Percentiles rank a stretch among this genome's conserved stretches.
These are phyloP conservation scores for Gavialis gangeticus DNA, from an alignment of 2,113 vertebrate species.

Conservation along the genomic window DNA sequence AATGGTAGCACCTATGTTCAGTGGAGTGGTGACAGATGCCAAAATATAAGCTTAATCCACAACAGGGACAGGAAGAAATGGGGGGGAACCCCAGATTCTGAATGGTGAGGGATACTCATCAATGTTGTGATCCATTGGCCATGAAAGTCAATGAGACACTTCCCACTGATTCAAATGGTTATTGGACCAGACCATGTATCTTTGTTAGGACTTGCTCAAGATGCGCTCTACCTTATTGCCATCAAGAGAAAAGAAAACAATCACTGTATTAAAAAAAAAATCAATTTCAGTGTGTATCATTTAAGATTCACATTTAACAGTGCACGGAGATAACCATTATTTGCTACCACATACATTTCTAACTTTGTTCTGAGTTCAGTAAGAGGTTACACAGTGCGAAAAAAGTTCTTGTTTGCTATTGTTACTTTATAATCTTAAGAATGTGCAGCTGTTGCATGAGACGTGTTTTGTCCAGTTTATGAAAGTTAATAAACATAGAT, in stretches of 20 bases:
- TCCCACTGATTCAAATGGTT: not conserved
- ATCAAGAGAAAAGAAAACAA: not conserved
- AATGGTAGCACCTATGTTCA: not conserved
- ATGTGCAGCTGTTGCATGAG: not conserved
- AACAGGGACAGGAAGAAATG: not conserved
- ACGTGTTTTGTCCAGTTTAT: not conserved
- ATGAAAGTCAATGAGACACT: not conserved
- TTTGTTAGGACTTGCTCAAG: not conserved
- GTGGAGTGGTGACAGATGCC: not conserved
- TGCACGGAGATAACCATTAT: not conserved
- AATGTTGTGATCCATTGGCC: not conserved
- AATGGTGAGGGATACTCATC: not conserved
- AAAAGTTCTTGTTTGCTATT: not conserved
- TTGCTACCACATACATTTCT: constrained; percentile 9
- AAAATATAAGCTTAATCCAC: not conserved
- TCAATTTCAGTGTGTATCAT: not conserved
- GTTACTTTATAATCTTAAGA: constrained; percentile 15
- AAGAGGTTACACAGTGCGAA: not conserved
- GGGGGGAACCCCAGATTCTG: not conserved
- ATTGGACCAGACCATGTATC: not conserved
- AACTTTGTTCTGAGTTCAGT: constrained; percentile 30
- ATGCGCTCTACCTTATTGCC: not conserved
- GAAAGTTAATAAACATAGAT: not conserved
- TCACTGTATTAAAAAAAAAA: not conserved
- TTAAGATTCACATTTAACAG: not conserved